These are phyloP conservation scores for Pipistrellus pygmaeus DNA, from an alignment of 2,797 vertebrate genomes.

Conservation along the genomic window DNA sequence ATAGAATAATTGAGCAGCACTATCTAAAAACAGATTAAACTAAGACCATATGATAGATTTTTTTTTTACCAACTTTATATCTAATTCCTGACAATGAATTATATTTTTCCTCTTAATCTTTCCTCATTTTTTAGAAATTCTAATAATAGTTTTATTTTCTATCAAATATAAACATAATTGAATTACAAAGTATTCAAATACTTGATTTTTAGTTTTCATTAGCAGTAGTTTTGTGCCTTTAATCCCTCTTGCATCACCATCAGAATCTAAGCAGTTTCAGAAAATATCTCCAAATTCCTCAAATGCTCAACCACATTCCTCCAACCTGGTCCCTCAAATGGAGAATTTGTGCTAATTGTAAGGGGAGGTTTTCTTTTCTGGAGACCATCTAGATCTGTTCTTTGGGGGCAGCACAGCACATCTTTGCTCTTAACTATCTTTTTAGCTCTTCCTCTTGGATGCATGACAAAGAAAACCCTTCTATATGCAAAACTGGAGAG, in stretches of 20 bases:
- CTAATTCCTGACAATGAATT: slow-evolving; percentile 35
- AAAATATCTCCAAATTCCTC: neutral
- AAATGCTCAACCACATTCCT: neutral
- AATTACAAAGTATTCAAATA: slow-evolving; percentile 18
- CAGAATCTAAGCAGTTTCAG: neutral
- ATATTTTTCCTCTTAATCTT: neutral
- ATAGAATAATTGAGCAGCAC: neutral
- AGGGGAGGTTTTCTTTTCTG: neutral
- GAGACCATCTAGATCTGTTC: neutral
- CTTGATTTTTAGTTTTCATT: slow-evolving; percentile 27
- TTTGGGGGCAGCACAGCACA: neutral
- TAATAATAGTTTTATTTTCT: slow-evolving; percentile 50
- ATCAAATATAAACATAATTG: neutral
- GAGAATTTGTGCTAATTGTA: neutral
- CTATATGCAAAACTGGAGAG: neutral
- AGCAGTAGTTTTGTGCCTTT: neutral
- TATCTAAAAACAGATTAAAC: slow-evolving; percentile 26
- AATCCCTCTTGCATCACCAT: neutral
- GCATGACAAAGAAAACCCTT: neutral
- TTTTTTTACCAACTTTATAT: neutral
- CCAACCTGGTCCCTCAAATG: neutral
- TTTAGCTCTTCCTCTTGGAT: neutral
- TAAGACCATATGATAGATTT: neutral
- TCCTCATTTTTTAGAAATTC: neutral
- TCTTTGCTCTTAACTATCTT: slow-evolving; percentile 8